These are phyloP conservation scores for Halichoeres trimaculatus DNA, from an alignment of 2,113 vertebrate genomes.

Conservation along the genomic window DNA sequence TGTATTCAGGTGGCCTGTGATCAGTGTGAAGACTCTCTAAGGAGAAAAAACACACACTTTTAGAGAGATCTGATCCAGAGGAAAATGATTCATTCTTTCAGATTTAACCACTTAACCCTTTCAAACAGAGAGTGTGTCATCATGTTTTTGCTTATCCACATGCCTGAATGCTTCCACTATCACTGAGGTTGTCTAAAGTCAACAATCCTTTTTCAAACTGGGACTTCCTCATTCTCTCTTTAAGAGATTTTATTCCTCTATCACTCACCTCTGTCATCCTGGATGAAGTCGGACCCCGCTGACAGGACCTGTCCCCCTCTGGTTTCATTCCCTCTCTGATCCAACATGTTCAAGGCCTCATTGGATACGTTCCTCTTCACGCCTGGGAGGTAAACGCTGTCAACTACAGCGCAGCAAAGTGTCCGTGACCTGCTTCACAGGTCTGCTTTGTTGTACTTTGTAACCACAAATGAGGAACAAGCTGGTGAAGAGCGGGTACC, in stretches of 20 bases:
- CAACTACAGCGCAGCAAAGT: not conserved
- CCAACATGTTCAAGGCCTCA: slow-evolving; percentile 31
- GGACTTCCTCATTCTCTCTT: slow-evolving; percentile 4
- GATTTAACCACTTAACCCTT: no score
- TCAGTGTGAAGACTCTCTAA: slow-evolving; percentile 2
- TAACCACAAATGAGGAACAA: slow-evolving; percentile 30
- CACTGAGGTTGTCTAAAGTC: not conserved
- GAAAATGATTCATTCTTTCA: no score
- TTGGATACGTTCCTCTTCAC: not conserved
- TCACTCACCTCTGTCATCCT: slow-evolving; percentile 12
- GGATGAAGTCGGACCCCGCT: not conserved
- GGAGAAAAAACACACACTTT: no score
- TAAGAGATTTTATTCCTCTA: no score
- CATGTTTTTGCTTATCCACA: no score
- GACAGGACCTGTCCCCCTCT: not conserved
- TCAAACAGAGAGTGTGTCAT: no score
- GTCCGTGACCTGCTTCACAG: not conserved
- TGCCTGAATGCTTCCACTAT: not conserved
- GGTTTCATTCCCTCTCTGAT: slow-evolving; percentile 7
- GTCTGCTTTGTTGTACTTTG: not conserved
- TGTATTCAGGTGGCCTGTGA: not conserved
- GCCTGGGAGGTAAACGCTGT: slow-evolving; percentile 1
- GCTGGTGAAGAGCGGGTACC: not conserved
- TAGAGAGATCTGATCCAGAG: no score
- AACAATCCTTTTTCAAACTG: not conserved